Conservation (phyloP, 1,140 invertebrate species). For the Scylla paramamosain region DNA sequence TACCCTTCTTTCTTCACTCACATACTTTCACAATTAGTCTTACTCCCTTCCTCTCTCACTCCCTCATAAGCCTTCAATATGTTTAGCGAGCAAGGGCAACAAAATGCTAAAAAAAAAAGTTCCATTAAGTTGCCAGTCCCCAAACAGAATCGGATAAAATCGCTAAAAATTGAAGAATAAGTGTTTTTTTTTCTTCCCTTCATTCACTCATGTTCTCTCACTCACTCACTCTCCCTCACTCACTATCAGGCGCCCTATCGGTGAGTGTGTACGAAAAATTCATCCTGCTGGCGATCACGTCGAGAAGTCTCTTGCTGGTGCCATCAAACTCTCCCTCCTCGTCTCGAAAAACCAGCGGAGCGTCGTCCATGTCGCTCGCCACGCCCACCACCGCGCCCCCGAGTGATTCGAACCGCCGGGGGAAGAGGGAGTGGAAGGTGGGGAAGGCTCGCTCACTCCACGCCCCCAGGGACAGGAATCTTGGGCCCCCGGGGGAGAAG, state of each 20-base stretch:
- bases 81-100: too few species aligned
- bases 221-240: not conserved
- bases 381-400: constrained; percentile 23
- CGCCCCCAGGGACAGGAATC: not conserved
- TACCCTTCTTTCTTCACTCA: too few species aligned
- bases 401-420: constrained; percentile 41
- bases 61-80: too few species aligned
- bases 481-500: not conserved
- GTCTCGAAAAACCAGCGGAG: constrained; percentile 44
- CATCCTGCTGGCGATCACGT: not conserved
- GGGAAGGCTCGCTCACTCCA: constrained; percentile 38
- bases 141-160: too few species aligned
- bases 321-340: constrained; percentile 32
- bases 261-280: constrained; percentile 60
- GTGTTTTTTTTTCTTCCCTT: not conserved
- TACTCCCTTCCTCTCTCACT: too few species aligned
- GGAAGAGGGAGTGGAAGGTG: constrained; percentile 31
- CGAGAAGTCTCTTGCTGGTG: constrained; percentile 44
- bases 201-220: not conserved
- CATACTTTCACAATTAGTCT: too few species aligned
- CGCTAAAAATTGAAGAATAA: too few species aligned
- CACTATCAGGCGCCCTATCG: constrained; percentile 32
- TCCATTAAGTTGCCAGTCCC: too few species aligned
- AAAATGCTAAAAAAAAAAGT: too few species aligned
- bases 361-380: constrained; percentile 52